Evolutionary conservation across 2,797 vertebrate genomes (phyloP), one percentile per base, ranked within the genome.

Genomic region (Micropoecilia bifurca): DNA sequence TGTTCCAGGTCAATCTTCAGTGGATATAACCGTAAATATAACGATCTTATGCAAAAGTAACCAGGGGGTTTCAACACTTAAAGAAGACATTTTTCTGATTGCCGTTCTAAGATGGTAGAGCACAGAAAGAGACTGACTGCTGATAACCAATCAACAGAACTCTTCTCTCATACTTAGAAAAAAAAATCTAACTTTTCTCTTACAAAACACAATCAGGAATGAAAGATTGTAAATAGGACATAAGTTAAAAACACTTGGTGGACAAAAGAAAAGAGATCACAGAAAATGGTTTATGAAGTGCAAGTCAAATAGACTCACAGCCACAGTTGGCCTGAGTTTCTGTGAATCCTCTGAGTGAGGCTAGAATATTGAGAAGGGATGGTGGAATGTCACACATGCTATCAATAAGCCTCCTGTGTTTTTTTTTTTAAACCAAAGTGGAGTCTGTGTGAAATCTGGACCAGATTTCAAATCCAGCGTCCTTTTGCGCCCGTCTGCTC

Each of bases 331-430:
- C 79, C 73, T 41, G 79, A 83, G 85, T 87, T 86, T 88, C 90
- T 87, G 82, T 85, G 87, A 82, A 33, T 80, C 86, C 81, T 73
- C 80, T 59, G 68, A 66, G 73, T 73, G 63, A 78, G 84, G 86
- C 78, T 71, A 86, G 84, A 86, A 80, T 83, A 88, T 89, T 93
- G 85, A 80, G 92, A 93, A 83, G 89, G 81, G 89, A 89, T 83
- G 82, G 88, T 89, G 93, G 95, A 95, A 95, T 95, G 92, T 95
- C 92, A 92, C 94, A 95, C 93, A 87, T 92, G 90, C 92, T 81
- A 87, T 94, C 93, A 94, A 94, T 89, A 91, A 93, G 86, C 87
- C 72, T 85, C 78, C 88, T 91, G 87, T 89, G 83, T 18, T 22
- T 53, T 6, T 25, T 9, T n/a, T 25, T 59, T 55, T 69, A 93